Conservation (phyloP, 1,140 invertebrate genomes). For the Drosophila simulans region DNA sequence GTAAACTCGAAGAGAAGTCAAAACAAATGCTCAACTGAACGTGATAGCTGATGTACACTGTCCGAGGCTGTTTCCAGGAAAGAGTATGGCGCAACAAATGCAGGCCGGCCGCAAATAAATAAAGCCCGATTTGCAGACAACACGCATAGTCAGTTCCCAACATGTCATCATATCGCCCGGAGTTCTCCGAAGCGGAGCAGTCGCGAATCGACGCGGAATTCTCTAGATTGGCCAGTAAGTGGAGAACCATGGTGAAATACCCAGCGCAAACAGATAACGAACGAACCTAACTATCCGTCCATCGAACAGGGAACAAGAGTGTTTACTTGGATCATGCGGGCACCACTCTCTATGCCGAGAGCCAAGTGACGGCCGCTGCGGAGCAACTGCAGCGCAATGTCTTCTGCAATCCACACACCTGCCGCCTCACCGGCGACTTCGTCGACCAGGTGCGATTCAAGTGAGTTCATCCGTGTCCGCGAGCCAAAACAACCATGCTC, state of each 20-base stretch:
- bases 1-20: no score
- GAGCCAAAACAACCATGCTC: not conserved
- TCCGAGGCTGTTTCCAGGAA: not conserved
- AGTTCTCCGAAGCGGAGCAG: constrained; percentile 84
- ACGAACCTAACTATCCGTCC: constrained; percentile 2
- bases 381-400: constrained; percentile 89
- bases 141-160: constrained; percentile 17
- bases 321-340: constrained; percentile 97
- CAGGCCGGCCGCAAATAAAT: constrained; percentile 36
- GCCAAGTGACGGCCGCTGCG: constrained; percentile 89
- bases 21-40: no score
- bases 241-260: constrained; percentile 48
- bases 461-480: constrained; percentile 85
- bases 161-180: constrained; percentile 48
- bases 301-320: constrained; percentile 85
- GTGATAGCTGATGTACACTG: not conserved
- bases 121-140: constrained; percentile 1
- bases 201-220: constrained; percentile 85
- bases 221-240: constrained; percentile 85
- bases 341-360: constrained; percentile 92
- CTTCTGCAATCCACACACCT: constrained; percentile 96
- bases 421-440: constrained; percentile 90
- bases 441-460: constrained; percentile 92
- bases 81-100: constrained; percentile 20
- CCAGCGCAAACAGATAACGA: constrained; percentile 36